Base-by-base conservation (phyloP, 2,888 invertebrate species). In the Drosophila conformis region DNA sequence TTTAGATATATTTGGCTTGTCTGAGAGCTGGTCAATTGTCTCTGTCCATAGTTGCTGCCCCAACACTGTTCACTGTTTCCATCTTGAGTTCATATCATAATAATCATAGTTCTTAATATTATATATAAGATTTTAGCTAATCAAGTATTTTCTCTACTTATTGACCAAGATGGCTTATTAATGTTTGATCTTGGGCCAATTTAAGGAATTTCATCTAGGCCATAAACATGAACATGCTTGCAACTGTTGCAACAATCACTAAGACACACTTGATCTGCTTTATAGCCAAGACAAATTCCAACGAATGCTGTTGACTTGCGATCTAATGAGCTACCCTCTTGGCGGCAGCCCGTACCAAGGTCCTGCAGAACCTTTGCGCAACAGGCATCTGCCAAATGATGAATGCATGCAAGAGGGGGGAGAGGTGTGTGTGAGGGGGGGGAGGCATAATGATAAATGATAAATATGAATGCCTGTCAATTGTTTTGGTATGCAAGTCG, bases 341-440 rank as follows among this genome's bases (percentile, higher is more conserved):
- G 40, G 25, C 56, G 56, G 40, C 40, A 38, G 58, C 36, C 69
- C 69, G 69, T 73, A 51, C 59, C 69, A 56, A 46, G 27, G 31
- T 62, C 57, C 61, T 52, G 27, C 25, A 2, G 35, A 13, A 40
- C 46, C 25, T 46, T 21, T 40, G 48, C 36, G 48, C 36, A 33
- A 15, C n/a, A 4, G 33, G 5, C 53, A 31, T 42, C 42, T 6
- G 29, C 21, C 18, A 38, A 48, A 54, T 63, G 54, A 36, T 36
- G 33, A 29, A 53, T 31, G n/a, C 7, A 6, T 36, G 38, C 18
- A 18, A 38, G 8, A 8, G 15, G 11, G 2, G 1, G 13, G 3
- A 1, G 13, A 15, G 21, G 21, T 36, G 27, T 29, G 13, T 33
- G 31, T 33, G 31, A 33, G 46, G 13, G 4, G 6, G 6, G 4